Base-by-base conservation (phyloP, 2,113 vertebrate genomes). In the Trichomycterus rosablanca region DNA sequence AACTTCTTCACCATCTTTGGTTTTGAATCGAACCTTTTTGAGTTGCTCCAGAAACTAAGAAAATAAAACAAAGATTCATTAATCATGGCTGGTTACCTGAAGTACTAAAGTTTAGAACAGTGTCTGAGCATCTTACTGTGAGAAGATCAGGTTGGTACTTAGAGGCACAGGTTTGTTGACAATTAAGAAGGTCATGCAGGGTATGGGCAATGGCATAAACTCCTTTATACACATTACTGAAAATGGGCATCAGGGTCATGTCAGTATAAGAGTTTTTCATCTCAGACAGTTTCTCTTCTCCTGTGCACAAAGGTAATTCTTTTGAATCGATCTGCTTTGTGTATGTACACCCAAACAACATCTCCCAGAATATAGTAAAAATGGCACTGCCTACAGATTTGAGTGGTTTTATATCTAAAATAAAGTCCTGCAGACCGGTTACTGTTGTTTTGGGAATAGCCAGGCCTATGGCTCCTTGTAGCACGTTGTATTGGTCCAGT, bases 391-490 rank as follows among this genome's bases (percentile, higher is more conserved):
- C 56, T 16, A 49, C 42, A 7, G 12, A 37, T 44, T 63, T 59
- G 11, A 69, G 22, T n/a, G 53, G 59, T 7, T 76, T 78, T 3
- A 81, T 71, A 44, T 87, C 45, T 44, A 84, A 9, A 9, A 88
- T 80, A 6, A 86, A 88, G 11, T 82, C 79, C 18, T 44, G 72
- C 49, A 87, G 51, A 8, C 83, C 83, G 2, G 59, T 71, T 19
- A 85, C 74, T 9, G 76, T 59, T 37, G 74, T 72, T 71, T 81
- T 80, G 1, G 78, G 78, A n/a, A 88, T 83, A 1, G 84, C 76
- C 23, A 88, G 67, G 1, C 86, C 86, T 22, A 88, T 73, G 0
- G 85, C 76, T 20, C 86, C 86, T 45, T 76, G 51, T 39, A 88
- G 59, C 48, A 84, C 62, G 14, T 76, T 73, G 45, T 80, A 66